Conservation (phyloP, 2,888 invertebrate species). For the Thecophora atra region DNA sequence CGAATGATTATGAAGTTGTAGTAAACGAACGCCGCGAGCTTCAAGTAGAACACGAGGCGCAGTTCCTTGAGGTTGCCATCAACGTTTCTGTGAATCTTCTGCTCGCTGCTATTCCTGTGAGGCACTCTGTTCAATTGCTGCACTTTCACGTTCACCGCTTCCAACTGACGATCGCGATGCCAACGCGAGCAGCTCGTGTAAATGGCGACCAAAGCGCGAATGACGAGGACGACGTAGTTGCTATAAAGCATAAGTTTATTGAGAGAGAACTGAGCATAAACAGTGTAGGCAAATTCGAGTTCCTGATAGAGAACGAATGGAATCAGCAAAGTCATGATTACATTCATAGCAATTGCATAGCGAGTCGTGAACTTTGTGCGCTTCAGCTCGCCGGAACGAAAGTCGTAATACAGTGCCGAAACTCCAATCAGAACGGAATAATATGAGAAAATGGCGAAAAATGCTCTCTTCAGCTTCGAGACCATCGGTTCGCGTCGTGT, state of each 20-base stretch:
- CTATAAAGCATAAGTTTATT: background rate
- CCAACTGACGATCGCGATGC: constrained; percentile 4
- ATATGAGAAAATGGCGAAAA: background rate
- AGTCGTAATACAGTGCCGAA: background rate
- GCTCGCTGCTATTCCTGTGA: background rate
- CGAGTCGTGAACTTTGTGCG: background rate
- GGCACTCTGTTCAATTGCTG: background rate
- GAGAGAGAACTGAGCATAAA: background rate
- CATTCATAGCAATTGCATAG: background rate
- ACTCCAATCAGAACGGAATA: constrained; percentile 8
- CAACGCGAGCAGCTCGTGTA: constrained; percentile 11
- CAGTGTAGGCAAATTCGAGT: background rate
- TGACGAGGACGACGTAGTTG: background rate
- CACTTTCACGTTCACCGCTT: background rate
- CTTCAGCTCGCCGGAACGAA: background rate
- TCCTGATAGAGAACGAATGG: background rate
- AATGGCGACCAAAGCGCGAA: background rate
- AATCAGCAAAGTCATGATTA: background rate
- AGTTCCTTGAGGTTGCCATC: background rate
- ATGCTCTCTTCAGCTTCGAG: background rate
- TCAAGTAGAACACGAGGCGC: background rate
- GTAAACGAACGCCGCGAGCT: background rate
- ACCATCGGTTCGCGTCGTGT: background rate
- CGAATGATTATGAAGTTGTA: background rate
- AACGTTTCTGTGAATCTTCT: background rate